A percentile compares a stretch with the other conserved stretches of the same genome.
phyloP scores from a whole-genome alignment of 2,113 vertebrate species.

The Melozone crissalis region DNA sequence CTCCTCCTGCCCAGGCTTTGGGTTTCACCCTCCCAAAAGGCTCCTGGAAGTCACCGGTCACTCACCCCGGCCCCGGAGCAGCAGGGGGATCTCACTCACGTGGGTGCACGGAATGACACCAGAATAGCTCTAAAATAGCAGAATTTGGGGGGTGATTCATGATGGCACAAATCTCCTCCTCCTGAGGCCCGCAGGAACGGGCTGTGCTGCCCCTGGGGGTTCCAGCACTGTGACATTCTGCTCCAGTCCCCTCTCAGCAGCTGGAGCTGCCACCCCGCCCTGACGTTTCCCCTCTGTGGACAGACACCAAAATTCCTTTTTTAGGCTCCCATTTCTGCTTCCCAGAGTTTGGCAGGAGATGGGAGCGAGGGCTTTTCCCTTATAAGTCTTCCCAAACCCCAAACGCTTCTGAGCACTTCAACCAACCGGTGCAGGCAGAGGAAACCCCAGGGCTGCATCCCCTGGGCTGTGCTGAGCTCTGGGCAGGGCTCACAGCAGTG shows the following conservation, averaged over 20 bases:
- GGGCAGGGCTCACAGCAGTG: not conserved
- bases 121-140: not conserved
- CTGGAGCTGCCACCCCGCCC: fast-evolving
- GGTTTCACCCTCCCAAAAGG: not conserved
- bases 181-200: fast-evolving
- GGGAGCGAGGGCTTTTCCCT: fast-evolving
- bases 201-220: not conserved
- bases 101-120: not conserved
- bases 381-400: not conserved
- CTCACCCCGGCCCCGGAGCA: fast-evolving
- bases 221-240: fast-evolving
- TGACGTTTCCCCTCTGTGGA: not conserved
- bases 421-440: fast-evolving
- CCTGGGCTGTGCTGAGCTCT: not conserved
- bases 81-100: not conserved
- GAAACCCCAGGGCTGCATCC: not conserved
- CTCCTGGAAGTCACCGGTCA: not conserved
- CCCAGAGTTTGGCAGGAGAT: not conserved
- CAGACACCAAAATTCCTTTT: not conserved
- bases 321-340: not conserved
- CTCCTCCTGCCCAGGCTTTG: fast-evolving
- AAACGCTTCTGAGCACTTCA: fast-evolving
- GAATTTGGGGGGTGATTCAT: not conserved
- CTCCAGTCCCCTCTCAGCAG: not conserved
- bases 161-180: fast-evolving